Conservation (phyloP, 2,888 invertebrate genomes). For the Spodoptera picta region DNA sequence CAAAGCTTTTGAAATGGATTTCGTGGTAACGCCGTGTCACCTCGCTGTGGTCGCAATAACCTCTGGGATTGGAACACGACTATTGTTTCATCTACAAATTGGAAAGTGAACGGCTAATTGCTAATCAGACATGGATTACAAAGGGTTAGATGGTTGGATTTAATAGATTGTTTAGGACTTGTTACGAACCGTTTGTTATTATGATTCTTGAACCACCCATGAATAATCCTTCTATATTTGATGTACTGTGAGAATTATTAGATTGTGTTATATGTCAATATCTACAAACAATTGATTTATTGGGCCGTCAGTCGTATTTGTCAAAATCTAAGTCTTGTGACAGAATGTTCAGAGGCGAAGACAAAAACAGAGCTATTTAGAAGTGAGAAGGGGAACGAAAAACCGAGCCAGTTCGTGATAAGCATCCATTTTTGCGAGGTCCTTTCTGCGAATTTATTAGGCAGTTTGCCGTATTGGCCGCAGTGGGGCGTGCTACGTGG, state of each 20-base stretch:
- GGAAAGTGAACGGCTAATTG: constrained; percentile 37
- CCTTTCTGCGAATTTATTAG: constrained; percentile 68
- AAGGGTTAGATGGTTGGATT: constrained; percentile 34
- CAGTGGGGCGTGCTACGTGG: constrained; percentile 44
- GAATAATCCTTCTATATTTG: constrained; percentile 8
- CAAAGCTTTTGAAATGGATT: constrained; percentile 28
- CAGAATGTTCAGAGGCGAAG: constrained; percentile 32
- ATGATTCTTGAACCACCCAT: constrained; percentile 15
- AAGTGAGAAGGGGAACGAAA: constrained; percentile 24
- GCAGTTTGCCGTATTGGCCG: constrained; percentile 66
- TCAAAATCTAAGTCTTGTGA: constrained; percentile 39
- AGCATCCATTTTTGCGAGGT: constrained; percentile 69
- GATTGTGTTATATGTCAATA: constrained; percentile 11
- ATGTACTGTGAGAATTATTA: background rate
- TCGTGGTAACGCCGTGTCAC: constrained; percentile 26
- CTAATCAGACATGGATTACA: constrained; percentile 42
- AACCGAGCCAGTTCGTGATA: constrained; percentile 68
- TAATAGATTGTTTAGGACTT: constrained; percentile 24
- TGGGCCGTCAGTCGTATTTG: constrained; percentile 26
- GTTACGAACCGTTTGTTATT: constrained; percentile 16
- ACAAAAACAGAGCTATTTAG: constrained; percentile 70
- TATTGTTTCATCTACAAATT: constrained; percentile 30
- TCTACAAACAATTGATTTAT: constrained; percentile 9
- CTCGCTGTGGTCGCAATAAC: constrained; percentile 32
- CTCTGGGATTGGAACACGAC: constrained; percentile 10